Conservation (phyloP, 2,113 vertebrate species). For the Vulpes lagopus region DNA sequence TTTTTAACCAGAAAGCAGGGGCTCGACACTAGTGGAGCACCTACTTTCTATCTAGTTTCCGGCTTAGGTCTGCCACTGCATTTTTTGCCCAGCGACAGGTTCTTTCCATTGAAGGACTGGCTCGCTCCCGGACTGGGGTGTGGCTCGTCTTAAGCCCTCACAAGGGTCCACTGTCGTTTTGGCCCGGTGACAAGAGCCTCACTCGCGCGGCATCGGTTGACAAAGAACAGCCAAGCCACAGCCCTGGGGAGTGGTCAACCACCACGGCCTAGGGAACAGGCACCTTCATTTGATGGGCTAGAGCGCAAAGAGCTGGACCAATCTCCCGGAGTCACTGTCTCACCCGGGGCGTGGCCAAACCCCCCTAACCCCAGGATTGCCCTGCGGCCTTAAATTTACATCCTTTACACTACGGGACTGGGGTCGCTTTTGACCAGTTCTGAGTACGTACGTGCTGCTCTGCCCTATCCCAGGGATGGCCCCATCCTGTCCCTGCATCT, state of each 20-base stretch:
- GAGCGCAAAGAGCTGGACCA: neutral
- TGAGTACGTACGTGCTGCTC: neutral
- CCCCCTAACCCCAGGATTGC: neutral
- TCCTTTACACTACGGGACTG: slow-evolving; percentile 63
- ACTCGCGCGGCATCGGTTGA: neutral
- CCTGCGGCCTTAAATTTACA: neutral
- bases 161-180: neutral
- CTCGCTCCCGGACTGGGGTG: neutral
- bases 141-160: neutral
- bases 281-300: neutral
- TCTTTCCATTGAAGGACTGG: neutral
- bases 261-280: neutral
- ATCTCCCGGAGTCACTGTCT: rapidly evolving
- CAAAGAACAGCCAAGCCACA: neutral
- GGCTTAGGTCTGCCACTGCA: neutral
- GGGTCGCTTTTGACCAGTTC: neutral
- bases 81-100: neutral
- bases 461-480: slow-evolving; percentile 2
- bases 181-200: neutral
- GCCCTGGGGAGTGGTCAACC: neutral
- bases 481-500: neutral
- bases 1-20: neutral
- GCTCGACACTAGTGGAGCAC: no score
- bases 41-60: neutral
- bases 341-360: neutral